These are phyloP conservation scores for Malachius bipustulatus DNA, from an alignment of 2,888 invertebrate species.

Conservation along the genomic window DNA sequence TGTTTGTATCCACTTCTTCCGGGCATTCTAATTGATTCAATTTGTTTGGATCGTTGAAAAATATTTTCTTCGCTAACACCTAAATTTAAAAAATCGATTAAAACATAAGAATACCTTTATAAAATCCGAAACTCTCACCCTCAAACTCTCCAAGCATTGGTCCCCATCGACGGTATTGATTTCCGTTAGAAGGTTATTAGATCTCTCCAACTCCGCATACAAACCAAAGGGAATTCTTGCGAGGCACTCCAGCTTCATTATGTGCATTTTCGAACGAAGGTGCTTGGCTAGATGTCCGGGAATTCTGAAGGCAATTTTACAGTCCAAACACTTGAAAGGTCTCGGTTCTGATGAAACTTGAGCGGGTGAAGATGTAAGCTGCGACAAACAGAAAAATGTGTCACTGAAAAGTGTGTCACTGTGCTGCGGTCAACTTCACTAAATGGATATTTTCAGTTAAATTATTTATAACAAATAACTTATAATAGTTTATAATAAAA, in stretches of 20 bases:
- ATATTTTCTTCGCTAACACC: slow-evolving; percentile 66
- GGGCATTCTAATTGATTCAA: slow-evolving; percentile 40
- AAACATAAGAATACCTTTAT: not conserved
- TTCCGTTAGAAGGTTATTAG: slow-evolving; percentile 80
- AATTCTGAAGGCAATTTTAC: slow-evolving; percentile 90
- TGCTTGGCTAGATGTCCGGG: slow-evolving; percentile 97
- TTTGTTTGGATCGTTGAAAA: slow-evolving; percentile 70
- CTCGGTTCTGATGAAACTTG: slow-evolving; percentile 81
- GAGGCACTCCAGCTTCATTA: slow-evolving; percentile 83
- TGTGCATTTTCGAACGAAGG: slow-evolving; percentile 90
- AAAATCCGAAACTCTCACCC: slow-evolving; percentile 38
- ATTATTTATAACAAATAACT: no score
- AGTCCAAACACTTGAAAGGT: slow-evolving; percentile 92
- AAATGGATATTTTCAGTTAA: no score
- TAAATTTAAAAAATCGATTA: slow-evolving; percentile 36
- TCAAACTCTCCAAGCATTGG: slow-evolving; percentile 80
- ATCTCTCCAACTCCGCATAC: slow-evolving; percentile 86
- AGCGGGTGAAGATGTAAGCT: slow-evolving; percentile 45
- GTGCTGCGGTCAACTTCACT: no score
- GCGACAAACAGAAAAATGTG: no score
- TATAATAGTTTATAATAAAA: no score
- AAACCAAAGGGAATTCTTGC: slow-evolving; percentile 90
- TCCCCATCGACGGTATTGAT: slow-evolving; percentile 96
- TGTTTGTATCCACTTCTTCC: slow-evolving; percentile 23
- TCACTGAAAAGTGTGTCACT: no score